These are phyloP conservation scores for Patiria miniata DNA, from an alignment of 35 echinoderm and acorn worm species.

Conservation along the genomic window DNA sequence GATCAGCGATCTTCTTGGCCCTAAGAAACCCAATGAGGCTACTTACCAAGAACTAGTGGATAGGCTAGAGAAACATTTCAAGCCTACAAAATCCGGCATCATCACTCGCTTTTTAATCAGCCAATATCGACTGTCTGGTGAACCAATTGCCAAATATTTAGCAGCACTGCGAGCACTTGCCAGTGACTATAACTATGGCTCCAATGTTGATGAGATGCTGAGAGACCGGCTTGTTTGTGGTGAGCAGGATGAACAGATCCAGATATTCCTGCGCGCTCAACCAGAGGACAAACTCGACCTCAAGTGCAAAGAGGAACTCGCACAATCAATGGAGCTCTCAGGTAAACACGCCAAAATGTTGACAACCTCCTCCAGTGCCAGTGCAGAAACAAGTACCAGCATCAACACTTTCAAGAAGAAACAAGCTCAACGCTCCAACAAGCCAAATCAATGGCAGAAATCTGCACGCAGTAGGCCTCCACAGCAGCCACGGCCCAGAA, in stretches of 20 bases:
- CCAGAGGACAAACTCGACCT: not conserved
- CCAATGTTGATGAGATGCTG: not conserved
- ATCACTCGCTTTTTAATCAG: not conserved
- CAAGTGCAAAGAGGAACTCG: not conserved
- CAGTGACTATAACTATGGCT: not conserved
- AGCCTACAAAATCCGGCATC: not conserved
- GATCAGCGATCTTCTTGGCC: not conserved
- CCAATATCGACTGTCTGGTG: not conserved
- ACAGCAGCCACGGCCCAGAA: constrained; percentile 1
- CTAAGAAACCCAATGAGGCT: not conserved
- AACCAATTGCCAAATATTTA: not conserved
- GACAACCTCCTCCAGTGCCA: not conserved
- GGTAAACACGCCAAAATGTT: not conserved
- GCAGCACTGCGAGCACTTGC: not conserved
- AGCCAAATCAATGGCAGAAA: not conserved
- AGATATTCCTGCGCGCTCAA: not conserved
- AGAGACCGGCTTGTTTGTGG: constrained; percentile 9
- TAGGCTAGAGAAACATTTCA: not conserved
- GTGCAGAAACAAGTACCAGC: not conserved
- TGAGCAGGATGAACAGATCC: not conserved
- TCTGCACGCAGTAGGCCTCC: not conserved
- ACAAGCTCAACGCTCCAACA: not conserved
- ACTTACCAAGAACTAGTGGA: not conserved
- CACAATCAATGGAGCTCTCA: constrained; percentile 24
- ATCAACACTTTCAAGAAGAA: not conserved